Conservation (phyloP, 2,113 vertebrate genomes). For the Hiodon tergisus region DNA sequence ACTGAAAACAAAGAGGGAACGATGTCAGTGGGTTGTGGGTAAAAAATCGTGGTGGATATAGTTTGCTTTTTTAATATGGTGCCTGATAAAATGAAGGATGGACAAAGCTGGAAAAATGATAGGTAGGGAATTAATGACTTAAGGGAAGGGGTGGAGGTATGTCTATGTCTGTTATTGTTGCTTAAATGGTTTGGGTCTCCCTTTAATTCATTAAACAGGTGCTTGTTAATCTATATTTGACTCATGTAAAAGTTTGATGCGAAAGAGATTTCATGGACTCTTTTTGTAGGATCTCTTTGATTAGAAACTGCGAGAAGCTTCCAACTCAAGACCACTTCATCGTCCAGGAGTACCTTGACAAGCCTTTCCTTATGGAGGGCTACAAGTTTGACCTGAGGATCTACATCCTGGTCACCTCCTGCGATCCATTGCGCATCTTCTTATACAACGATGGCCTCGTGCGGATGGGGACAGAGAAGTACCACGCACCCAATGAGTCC, state of each 20-base stretch:
- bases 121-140: too few relatives aligned
- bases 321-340: constrained; percentile 95
- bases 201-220: too few relatives aligned
- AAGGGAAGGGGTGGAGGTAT: too few relatives aligned
- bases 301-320: constrained; percentile 94
- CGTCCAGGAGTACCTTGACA: constrained; percentile 97
- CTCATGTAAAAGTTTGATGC: background rate
- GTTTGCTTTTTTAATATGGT: too few relatives aligned
- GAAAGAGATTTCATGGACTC: background rate
- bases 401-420: constrained; percentile 96
- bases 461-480: constrained; percentile 96
- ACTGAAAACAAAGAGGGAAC: too few relatives aligned
- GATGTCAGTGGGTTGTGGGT: too few relatives aligned
- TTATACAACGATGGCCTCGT: constrained; percentile 96
- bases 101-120: too few relatives aligned
- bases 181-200: too few relatives aligned
- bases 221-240: background rate
- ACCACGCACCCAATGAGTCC: constrained; percentile 85
- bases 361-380: constrained; percentile 95
- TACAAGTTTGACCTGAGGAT: constrained; percentile 97
- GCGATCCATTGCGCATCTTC: constrained; percentile 92
- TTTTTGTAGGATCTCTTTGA: constrained; percentile 83
- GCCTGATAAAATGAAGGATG: too few relatives aligned
- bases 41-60: too few relatives aligned
- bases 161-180: too few relatives aligned